These are phyloP conservation scores for Zaprionus vittiger DNA, from an alignment of 1,140 invertebrate genomes.

Conservation along the genomic window DNA sequence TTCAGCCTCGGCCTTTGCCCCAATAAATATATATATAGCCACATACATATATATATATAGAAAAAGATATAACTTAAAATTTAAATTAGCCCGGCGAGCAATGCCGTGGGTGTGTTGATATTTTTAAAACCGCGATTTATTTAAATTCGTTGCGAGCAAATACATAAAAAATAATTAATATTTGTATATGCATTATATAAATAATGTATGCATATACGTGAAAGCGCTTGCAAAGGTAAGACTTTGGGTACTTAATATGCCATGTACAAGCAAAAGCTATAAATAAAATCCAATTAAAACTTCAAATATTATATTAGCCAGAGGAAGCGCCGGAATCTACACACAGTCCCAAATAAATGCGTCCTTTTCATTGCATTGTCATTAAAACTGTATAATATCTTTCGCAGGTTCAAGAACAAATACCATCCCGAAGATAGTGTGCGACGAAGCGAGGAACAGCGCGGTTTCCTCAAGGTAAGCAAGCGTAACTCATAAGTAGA, in stretches of 20 bases:
- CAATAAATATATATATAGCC: constrained; percentile 24
- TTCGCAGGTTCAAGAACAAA: constrained; percentile 97
- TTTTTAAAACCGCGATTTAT: constrained; percentile 80
- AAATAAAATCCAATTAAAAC: constrained; percentile 36
- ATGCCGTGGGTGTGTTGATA: constrained; percentile 80
- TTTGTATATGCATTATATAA: constrained; percentile 43
- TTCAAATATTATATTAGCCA: constrained; percentile 14
- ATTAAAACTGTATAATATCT: constrained; percentile 20
- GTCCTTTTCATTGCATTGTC: not conserved
- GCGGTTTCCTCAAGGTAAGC: constrained; percentile 91
- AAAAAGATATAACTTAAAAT: constrained; percentile 57
- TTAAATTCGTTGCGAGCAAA: constrained; percentile 71
- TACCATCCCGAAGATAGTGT: constrained; percentile 99
- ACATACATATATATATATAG: constrained; percentile 20
- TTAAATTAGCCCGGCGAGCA: constrained; percentile 84
- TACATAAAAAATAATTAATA: constrained; percentile 43
- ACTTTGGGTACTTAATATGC: constrained; percentile 59
- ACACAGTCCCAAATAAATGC: not conserved
- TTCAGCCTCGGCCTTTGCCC: constrained; percentile 54
- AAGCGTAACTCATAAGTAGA: constrained; percentile 2
- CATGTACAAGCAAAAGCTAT: constrained; percentile 55
- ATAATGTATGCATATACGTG: constrained; percentile 50
- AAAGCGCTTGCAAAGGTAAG: constrained; percentile 72
- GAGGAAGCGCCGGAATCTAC: constrained; percentile 20
- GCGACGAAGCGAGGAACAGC: constrained; percentile 95